A percentile compares a stretch with the other conserved stretches of the same genome.
Evolutionary conservation across 2,888 invertebrate genomes (phyloP).

Genomic region (Timema cristinae): DNA sequence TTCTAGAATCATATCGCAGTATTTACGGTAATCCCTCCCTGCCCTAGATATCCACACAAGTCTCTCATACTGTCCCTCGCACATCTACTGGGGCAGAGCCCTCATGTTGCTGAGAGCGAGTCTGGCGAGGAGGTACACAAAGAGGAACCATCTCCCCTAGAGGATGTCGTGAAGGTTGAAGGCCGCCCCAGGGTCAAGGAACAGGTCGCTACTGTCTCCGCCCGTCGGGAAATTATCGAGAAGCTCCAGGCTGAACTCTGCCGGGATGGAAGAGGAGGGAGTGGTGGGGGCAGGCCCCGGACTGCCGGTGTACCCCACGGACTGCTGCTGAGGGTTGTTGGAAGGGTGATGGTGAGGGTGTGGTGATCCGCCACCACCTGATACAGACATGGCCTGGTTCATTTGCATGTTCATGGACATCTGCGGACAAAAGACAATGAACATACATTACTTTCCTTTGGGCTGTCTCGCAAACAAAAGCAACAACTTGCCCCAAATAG

Average conservation of each 20-base stretch:
- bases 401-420: constrained; percentile 53
- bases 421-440: constrained; percentile 38
- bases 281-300: constrained; percentile 40
- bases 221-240: constrained; percentile 74
- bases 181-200: constrained; percentile 67
- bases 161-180: constrained; percentile 65
- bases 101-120: too few relatives aligned
- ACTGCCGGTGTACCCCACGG: constrained; percentile 40
- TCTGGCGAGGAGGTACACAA: too few relatives aligned
- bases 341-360: constrained; percentile 31
- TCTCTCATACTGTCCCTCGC: too few relatives aligned
- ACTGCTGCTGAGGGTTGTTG: constrained; percentile 38
- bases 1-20: too few relatives aligned
- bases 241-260: constrained; percentile 80
- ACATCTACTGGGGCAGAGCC: too few relatives aligned
- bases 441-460: too few relatives aligned
- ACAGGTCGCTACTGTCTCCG: constrained; percentile 67
- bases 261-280: constrained; percentile 7
- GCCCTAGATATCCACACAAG: too few relatives aligned
- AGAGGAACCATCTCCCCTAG: constrained; percentile 37
- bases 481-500: too few relatives aligned
- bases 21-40: too few relatives aligned
- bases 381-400: constrained; percentile 44
- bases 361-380: constrained; percentile 27
- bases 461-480: too few relatives aligned